These are phyloP conservation scores for Drosophila tanythrix DNA, from an alignment of 2,888 invertebrate species.

Conservation along the genomic window DNA sequence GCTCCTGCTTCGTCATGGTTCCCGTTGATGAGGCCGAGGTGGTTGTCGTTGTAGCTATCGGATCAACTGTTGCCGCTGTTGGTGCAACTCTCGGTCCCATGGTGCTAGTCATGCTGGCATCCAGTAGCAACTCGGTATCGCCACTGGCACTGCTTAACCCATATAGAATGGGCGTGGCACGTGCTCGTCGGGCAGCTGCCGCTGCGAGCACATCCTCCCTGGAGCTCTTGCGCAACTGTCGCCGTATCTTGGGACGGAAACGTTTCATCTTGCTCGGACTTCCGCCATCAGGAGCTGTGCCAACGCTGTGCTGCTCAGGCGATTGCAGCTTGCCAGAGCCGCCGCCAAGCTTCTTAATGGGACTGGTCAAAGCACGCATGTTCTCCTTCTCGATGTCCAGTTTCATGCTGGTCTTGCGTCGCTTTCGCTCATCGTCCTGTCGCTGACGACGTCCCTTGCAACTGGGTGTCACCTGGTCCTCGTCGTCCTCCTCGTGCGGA, in stretches of 20 bases:
- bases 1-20: constrained; percentile 41
- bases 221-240: constrained; percentile 82
- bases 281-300: constrained; percentile 64
- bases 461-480: constrained; percentile 58
- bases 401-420: constrained; percentile 91
- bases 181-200: constrained; percentile 67
- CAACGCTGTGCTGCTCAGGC: constrained; percentile 73
- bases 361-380: constrained; percentile 86
- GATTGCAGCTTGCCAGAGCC: constrained; percentile 58
- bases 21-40: constrained; percentile 40
- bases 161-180: constrained; percentile 57
- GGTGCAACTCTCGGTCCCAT: constrained; percentile 18
- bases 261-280: constrained; percentile 85
- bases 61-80: constrained; percentile 2
- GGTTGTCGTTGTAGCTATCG: constrained; percentile 31
- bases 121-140: constrained; percentile 76
- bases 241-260: constrained; percentile 84
- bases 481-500: constrained; percentile 88
- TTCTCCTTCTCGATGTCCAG: constrained; percentile 89
- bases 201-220: constrained; percentile 79
- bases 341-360: constrained; percentile 78
- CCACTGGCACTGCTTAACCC: constrained; percentile 68
- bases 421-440: constrained; percentile 89
- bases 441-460: constrained; percentile 85
- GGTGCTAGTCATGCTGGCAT: constrained; percentile 66